A percentile compares a stretch with the other conserved stretches of the same genome.
These are phyloP conservation scores for Solenopsis fugax DNA, from an alignment of 1,140 invertebrate species.

Conservation along the genomic window DNA sequence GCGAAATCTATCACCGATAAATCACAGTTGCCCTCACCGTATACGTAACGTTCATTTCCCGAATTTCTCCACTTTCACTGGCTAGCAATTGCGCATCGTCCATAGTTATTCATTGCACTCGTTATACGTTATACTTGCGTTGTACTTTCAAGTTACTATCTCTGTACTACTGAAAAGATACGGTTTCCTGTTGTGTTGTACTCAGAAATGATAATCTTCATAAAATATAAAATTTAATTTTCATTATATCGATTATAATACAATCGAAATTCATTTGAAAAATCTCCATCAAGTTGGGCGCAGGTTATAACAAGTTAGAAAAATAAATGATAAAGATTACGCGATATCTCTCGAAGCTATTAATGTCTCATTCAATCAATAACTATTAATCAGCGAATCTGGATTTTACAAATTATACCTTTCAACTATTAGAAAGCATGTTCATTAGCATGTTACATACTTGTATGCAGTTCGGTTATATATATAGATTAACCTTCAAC, in stretches of 20 bases:
- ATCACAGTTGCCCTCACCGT: slow-evolving; percentile 46
- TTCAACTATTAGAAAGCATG: not conserved
- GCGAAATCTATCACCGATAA: slow-evolving; percentile 61
- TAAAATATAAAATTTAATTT: slow-evolving; percentile 3
- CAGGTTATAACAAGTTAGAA: not conserved
- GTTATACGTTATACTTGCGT: too few relatives aligned
- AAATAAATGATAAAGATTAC: not conserved
- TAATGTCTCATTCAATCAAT: not conserved
- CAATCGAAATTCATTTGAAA: not conserved
- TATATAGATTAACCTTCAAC: not conserved
- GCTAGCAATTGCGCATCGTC: not conserved
- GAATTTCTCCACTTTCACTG: slow-evolving; percentile 53
- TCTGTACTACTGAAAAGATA: not conserved
- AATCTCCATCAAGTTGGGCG: not conserved
- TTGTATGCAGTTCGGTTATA: not conserved
- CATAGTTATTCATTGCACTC: not conserved
- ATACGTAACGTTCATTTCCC: slow-evolving; percentile 10
- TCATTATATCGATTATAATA: not conserved
- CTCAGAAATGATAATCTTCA: not conserved
- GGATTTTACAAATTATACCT: not conserved
- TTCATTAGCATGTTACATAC: not conserved
- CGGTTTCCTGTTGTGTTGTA: not conserved
- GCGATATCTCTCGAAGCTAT: not conserved
- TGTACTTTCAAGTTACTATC: not conserved
- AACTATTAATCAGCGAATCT: slow-evolving; percentile 1